Base-by-base conservation (phyloP, 2,888 invertebrate species). In the Neoascia interrupta region DNA sequence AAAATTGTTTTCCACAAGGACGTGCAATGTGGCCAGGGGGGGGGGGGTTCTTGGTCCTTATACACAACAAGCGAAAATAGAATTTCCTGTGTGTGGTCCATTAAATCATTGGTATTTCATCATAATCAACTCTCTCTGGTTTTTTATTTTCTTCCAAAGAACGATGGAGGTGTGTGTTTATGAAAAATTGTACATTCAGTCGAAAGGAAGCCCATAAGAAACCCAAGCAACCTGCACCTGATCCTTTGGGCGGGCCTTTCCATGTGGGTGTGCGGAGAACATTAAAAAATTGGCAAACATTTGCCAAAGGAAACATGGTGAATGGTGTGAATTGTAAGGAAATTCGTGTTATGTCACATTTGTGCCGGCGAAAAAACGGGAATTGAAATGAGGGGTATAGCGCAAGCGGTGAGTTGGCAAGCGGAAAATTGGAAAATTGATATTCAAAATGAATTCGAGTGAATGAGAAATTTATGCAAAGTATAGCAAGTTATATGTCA, bases 341-440 rank as follows among this genome's bases (percentile, higher is more conserved):
- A 72, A 72, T 72, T 76, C 70, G 70, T 76, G 64, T 70, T 58
- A 45, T 70, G 63, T 70, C 75, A 70, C 75, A 70, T 49, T 58
- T 31, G 51, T 37, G 21, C 21, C 8, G 28, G 21, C 15, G 34
- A 21, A 19, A 2, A n/a, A n/a, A 3, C 21, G 21, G 34, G 26
- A 16, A 15, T 15, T 36, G 21, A 31, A 13, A 26, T 26, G 49
- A 15, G 19, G 18, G 5, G 21, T 11, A n/a, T 5, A 19, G 43
- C 26, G 37, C 37, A 13, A 10, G 36, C 23, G 23, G 49, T 53
- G 70, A 64, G 8, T 8, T 70, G 63, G 75, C 75, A 75, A 63
- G 75, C 75, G 72, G 76, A 79, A 79, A 79, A 79, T 79, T 79
- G 76, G 72, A 72, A 79, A 79, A 79, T 79, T 79, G 72, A 79